Evolutionary conservation across 2,888 invertebrate species (phyloP).

Genomic region (Synergus gifuensis): DNA sequence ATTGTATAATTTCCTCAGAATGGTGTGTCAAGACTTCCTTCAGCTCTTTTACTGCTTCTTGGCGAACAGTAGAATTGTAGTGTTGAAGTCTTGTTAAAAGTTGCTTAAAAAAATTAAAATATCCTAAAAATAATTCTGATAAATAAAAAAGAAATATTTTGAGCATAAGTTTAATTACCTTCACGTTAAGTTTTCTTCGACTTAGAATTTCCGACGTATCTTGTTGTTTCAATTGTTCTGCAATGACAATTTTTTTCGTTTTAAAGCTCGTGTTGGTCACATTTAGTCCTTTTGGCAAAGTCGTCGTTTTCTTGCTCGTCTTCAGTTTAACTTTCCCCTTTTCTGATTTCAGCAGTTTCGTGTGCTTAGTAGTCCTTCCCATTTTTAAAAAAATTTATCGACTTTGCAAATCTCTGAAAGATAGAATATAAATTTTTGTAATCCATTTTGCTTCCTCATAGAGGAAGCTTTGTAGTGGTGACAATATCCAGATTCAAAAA

Average conservation of each 20-base stretch:
- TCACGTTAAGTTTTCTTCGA: conserved; percentile 84
- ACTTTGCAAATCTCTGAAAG: no score
- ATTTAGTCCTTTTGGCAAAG: conserved; percentile 91
- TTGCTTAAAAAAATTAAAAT: conserved; percentile 78
- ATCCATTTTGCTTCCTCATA: no score
- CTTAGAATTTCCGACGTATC: conserved; percentile 82
- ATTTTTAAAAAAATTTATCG: conserved; percentile 66
- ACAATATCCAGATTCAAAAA: no score
- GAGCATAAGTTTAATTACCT: conserved; percentile 76
- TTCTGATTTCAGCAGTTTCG: conserved; percentile 89
- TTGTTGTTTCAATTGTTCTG: conserved; percentile 84
- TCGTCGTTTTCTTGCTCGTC: conserved; percentile 82
- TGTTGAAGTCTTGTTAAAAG: conserved; percentile 86
- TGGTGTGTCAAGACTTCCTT: conserved; percentile 80
- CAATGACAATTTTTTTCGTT: conserved; percentile 91
- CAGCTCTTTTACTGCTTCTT: conserved; percentile 83
- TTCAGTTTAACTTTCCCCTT: conserved; percentile 95
- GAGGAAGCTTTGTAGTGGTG: no score
- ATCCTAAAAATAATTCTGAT: background rate
- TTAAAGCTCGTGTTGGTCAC: conserved; percentile 94
- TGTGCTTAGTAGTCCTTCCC: conserved; percentile 82
- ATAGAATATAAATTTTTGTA: no score
- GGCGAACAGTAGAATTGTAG: conserved; percentile 85
- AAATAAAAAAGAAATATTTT: conserved; percentile 31
- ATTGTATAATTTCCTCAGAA: conserved; percentile 78